Percentiles rank a stretch among this genome's conserved stretches.
Conservation (phyloP, 2,113 vertebrate genomes). For the Siniperca chuatsi region DNA sequence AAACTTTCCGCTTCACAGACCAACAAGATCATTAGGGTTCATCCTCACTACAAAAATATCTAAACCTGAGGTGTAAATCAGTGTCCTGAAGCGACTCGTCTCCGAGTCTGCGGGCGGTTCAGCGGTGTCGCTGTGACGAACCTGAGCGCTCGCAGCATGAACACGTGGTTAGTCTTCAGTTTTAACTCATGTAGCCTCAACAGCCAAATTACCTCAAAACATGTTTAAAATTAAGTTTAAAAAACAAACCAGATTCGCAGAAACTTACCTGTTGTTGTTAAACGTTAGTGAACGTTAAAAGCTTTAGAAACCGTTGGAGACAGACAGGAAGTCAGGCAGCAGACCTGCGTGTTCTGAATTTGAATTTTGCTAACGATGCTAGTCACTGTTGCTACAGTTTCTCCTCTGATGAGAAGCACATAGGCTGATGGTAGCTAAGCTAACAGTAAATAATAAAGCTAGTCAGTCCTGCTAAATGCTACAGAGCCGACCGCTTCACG, state of each 20-base stretch:
- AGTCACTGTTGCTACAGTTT: neutral
- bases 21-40: too few species aligned
- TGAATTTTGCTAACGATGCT: constrained; percentile 7
- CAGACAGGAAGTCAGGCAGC: constrained; percentile 2
- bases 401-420: neutral
- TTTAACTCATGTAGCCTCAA: neutral
- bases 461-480: too few species aligned
- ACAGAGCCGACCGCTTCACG: too few species aligned
- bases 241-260: neutral
- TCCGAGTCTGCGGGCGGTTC: too few species aligned
- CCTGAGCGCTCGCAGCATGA: constrained; percentile 30
- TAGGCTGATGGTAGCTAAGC: too few species aligned
- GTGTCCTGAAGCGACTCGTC: too few species aligned
- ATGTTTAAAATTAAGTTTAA: neutral
- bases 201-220: constrained; percentile 33
- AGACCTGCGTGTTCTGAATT: constrained; percentile 35
- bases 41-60: too few species aligned
- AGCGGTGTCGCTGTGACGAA: too few species aligned
- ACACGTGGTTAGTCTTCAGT: constrained; percentile 40
- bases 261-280: constrained; percentile 38
- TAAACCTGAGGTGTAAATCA: too few species aligned
- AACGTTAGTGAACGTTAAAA: constrained; percentile 50
- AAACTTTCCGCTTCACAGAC: too few species aligned
- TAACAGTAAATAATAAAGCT: too few species aligned
- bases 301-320: neutral